A percentile compares a stretch with the other conserved stretches of the same genome.
phyloP scores from a whole-genome alignment of 2,797 vertebrate genomes.

The Lycodopsis pacificus region DNA sequence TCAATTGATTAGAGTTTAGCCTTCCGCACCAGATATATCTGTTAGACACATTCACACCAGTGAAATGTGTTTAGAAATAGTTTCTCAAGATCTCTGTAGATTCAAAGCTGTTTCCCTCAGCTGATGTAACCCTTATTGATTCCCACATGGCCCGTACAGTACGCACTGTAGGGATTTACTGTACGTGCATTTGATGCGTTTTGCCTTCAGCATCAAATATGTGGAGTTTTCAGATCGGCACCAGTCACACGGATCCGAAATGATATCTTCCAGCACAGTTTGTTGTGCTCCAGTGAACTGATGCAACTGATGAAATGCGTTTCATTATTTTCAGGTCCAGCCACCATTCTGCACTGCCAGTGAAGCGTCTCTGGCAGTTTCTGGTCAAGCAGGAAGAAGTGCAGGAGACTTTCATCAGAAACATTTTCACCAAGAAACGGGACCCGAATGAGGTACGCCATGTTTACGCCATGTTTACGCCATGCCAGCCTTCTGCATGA shows the following conservation, averaged over 20 bases:
- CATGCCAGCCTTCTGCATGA: constrained; percentile 41
- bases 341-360: constrained; percentile 88
- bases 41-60: constrained; percentile 1
- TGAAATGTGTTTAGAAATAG: neutral
- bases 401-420: constrained; percentile 97
- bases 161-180: constrained; percentile 9
- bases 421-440: constrained; percentile 95
- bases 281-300: constrained; percentile 39
- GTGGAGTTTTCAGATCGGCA: constrained; percentile 25
- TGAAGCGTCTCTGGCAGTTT: constrained; percentile 96
- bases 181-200: constrained; percentile 22
- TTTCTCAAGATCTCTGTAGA: constrained; percentile 4
- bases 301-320: constrained; percentile 24
- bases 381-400: constrained; percentile 96
- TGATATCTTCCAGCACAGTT: constrained; percentile 9
- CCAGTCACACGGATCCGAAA: constrained; percentile 25
- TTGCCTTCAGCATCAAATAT: constrained; percentile 41
- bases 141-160: neutral
- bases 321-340: constrained; percentile 83
- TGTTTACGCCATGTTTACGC: constrained; percentile 14
- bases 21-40: constrained; percentile 13
- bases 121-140: constrained; percentile 17
- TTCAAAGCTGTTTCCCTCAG: neutral
- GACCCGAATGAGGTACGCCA: constrained; percentile 88
- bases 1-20: constrained; percentile 12